Evolutionary conservation across 2,797 vertebrate species (phyloP).

Genomic region (Tiaroga cobitis): DNA sequence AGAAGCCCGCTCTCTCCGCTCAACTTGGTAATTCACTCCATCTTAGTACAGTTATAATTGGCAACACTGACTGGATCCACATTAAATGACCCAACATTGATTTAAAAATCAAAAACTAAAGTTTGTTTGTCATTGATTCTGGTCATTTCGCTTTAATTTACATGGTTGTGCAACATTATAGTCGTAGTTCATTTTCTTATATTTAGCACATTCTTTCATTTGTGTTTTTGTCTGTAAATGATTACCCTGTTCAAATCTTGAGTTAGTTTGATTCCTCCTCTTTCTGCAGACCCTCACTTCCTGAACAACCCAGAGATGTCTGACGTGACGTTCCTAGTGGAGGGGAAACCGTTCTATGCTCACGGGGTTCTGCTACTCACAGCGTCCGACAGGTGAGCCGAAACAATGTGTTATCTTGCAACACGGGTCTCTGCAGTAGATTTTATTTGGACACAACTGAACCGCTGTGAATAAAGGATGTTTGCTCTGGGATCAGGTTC

Average conservation of each 20-base stretch:
- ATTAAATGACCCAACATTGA: neutral
- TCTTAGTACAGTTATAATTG: neutral
- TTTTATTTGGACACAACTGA: neutral
- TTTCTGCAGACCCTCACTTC: constrained; percentile 89
- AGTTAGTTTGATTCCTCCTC: neutral
- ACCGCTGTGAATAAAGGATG: neutral
- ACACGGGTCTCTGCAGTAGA: neutral
- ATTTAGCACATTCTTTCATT: neutral
- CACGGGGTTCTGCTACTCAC: constrained; percentile 96
- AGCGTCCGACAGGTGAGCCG: constrained; percentile 90
- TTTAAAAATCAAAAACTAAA: neutral
- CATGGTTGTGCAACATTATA: neutral
- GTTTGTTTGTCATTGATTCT: neutral
- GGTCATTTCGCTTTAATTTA: neutral
- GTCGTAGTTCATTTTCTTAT: neutral
- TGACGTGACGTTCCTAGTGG: constrained; percentile 93
- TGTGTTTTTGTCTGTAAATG: too few species aligned
- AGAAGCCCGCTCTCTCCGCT: constrained; percentile 87
- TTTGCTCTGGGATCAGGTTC: constrained; percentile 79
- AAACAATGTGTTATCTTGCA: neutral
- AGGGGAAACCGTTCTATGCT: constrained; percentile 93
- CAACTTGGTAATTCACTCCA: constrained; percentile 74
- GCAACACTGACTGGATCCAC: neutral
- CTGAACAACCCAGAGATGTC: constrained; percentile 98
- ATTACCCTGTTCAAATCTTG: neutral